Conservation (phyloP, 1,140 invertebrate species). For the Hypsibius dujardini region DNA sequence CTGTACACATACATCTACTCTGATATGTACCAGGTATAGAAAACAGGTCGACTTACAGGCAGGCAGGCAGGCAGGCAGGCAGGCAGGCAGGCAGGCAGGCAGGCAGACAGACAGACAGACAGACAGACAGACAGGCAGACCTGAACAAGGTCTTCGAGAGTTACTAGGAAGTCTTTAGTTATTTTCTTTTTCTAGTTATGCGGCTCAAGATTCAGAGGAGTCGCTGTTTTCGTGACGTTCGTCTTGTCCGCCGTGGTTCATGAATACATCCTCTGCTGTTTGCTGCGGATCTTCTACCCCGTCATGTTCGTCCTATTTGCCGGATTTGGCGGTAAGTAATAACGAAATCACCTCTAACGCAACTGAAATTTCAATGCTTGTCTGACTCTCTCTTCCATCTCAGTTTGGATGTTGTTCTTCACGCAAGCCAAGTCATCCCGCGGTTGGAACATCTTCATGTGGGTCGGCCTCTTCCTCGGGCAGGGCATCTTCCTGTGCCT, state of each 20-base stretch:
- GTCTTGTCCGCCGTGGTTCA: slow-evolving; percentile 52
- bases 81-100: too few relatives aligned
- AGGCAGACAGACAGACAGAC: too few relatives aligned
- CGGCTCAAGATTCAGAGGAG: slow-evolving; percentile 22
- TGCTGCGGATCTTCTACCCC: slow-evolving; percentile 67
- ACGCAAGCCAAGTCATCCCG: slow-evolving; percentile 33
- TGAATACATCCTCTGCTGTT: slow-evolving; percentile 60
- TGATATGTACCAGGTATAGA: slow-evolving; percentile 48
- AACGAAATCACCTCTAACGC: background rate
- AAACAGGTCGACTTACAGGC: too few relatives aligned
- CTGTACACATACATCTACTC: slow-evolving; percentile 75
- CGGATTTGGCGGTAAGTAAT: slow-evolving; percentile 30
- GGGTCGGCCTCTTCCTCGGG: slow-evolving; percentile 54
- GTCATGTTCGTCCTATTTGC: slow-evolving; percentile 47
- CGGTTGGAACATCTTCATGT: slow-evolving; percentile 58
- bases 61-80: too few relatives aligned
- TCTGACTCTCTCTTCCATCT: too few relatives aligned
- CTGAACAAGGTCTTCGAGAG: too few relatives aligned
- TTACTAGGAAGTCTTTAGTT: slow-evolving; percentile 49
- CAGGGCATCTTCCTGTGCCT: slow-evolving; percentile 53
- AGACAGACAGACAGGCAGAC: too few relatives aligned
- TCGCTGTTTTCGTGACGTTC: slow-evolving; percentile 40
- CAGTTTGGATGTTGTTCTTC: slow-evolving; percentile 40
- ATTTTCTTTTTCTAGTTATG: background rate
- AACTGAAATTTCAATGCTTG: too few relatives aligned